These are phyloP conservation scores for Rutpela maculata DNA, from an alignment of 2,888 invertebrate species.

Conservation along the genomic window DNA sequence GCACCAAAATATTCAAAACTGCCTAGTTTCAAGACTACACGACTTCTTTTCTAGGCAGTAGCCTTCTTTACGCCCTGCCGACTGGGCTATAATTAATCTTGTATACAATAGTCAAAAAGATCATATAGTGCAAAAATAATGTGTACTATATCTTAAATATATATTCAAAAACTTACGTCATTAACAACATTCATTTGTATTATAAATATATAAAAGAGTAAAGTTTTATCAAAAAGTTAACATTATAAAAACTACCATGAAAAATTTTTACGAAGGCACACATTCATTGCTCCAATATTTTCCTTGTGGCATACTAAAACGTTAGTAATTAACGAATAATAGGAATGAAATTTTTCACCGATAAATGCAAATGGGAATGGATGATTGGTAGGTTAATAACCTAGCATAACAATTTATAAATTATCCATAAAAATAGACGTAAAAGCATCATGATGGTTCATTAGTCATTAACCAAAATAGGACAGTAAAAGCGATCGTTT, in stretches of 20 bases:
- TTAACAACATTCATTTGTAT: conserved; percentile 36
- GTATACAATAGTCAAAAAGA: conserved; percentile 1
- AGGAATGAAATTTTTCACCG: conserved; percentile 33
- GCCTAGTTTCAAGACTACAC: no score
- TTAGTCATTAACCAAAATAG: conserved; percentile 32
- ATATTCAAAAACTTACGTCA: conserved; percentile 26
- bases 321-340: conserved; percentile 27
- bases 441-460: conserved; percentile 20
- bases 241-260: conserved; percentile 41
- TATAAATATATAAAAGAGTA: conserved; percentile 44
- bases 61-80: no score
- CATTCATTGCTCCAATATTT: conserved; percentile 35
- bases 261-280: conserved; percentile 48
- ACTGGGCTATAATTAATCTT: not conserved
- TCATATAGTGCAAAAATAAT: not conserved
- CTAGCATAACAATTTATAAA: conserved; percentile 29
- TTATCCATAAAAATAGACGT: conserved; percentile 16
- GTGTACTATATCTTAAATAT: conserved; percentile 23
- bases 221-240: conserved; percentile 48
- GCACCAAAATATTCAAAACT: no score
- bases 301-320: conserved; percentile 7
- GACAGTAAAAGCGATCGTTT: conserved; percentile 25
- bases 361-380: conserved; percentile 55
- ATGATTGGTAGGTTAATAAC: conserved; percentile 23
- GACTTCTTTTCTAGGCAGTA: no score